Evolutionary conservation across 1,140 invertebrate genomes (phyloP), one percentile per base, ranked within the genome.

Genomic region (Drosophila seguyi): DNA sequence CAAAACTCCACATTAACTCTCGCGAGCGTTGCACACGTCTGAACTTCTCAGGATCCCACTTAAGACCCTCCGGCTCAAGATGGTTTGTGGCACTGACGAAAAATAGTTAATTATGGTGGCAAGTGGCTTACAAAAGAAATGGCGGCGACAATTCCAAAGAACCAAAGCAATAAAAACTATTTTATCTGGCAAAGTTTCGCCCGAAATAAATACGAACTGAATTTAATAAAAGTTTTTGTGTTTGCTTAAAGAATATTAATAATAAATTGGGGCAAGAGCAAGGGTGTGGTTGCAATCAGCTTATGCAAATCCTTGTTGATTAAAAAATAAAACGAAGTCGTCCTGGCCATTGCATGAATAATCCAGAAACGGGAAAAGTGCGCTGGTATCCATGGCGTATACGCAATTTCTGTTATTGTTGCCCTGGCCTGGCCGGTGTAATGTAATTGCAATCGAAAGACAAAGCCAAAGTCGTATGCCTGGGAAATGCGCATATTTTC

Each of bases 31-130:
- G 63, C 68, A 68, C 75, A 87, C 65, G 75, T 87, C 52, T 65
- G 53, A 75, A 86, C 50, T 65, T 62, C 78, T 74, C 42, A 45
- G 52, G 44, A 25, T 25, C 25, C 25, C 25, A 25, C 57, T 74
- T 74, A 73, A 74, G 71, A 20, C 27, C 58, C 31, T n/a, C 36
- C 13, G 69, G 41, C 56, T 62, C 45, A 27, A 75, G 50, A 75
- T 66, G 63, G 41, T 74, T 47, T 74, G 57, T 36, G 72, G 79
- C 79, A 67, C 65, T 76, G 75, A 80, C 55, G 71, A 88, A 83
- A 81, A 87, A 88, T 81, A 88, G 77, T 88, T 88, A 88, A 88
- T 88, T 88, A 88, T 82, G 77, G 62, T 66, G 83, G 59, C 85
- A 88, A 88, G 84, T 90, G 76, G 77, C 81, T 88, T 81, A 78